Evolutionary conservation across 2,888 invertebrate species (phyloP), one percentile per base, ranked within the genome.

Genomic region (Myathropa florea): DNA sequence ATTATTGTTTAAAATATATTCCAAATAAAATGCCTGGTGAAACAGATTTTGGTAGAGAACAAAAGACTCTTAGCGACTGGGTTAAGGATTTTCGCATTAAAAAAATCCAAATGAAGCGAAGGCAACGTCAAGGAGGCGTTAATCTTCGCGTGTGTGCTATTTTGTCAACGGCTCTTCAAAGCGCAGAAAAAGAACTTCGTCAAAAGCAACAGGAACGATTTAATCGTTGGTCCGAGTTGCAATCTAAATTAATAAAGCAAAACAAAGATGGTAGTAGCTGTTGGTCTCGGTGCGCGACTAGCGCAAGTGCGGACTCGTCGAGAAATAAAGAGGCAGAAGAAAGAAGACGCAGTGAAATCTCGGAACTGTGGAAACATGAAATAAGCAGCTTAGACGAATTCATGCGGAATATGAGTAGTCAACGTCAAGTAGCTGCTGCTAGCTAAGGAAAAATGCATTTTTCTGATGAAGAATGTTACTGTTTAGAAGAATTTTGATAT

Each of bases 121-220:
- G 93, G 89, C 90, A 93, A 67, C 93, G 93, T 80, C 89, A 89
- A 65, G 93, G 92, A 59, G 93, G 93, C 72, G 93, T 93, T 79
- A 93, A 93, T 88, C 92, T 95, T 53, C 93, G 94, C 33, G 92
- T 94, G 55, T 94, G 94, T 89, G 95, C 95, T 61, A 93, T 95
- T 88, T 91, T 95, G 81, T 92, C 94, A 9, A 93, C 93, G 77
- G 94, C 95, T 7, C 90, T 95, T 9, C 88, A 89, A 30, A 93
- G 92, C 67, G 94, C 95, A 0, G 94, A 95, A 88, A 89, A 91
- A 60, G 94, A 94, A 89, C 91, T 95, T 82, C 93, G 94, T 60
- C 92, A 90, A 60, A 94, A 94, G 88, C 95, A 95, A 89, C 93
- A 93, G 83, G 93, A 94, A 89, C 92, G 94, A 57, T 93, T 93